A percentile compares a stretch with the other conserved stretches of the same genome.
Conservation (phyloP, 64 coral and sea anemone species). For the Montipora foliosa region DNA sequence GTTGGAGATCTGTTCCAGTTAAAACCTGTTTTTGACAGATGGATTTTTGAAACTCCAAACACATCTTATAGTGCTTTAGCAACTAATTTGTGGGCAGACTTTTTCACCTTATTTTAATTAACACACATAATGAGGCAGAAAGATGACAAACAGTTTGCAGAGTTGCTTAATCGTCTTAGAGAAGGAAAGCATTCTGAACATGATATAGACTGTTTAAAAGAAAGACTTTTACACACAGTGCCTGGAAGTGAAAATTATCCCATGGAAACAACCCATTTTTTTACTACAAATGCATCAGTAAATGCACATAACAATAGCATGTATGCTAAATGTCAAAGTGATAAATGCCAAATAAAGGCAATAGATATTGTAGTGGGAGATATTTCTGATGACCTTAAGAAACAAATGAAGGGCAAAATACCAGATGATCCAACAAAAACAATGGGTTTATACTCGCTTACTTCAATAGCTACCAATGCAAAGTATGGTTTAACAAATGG, state of each 20-base stretch:
- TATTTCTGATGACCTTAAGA: slow-evolving; percentile 15
- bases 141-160: slow-evolving; percentile 57
- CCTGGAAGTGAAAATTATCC: not conserved
- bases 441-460: slow-evolving; percentile 53
- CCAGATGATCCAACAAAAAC: slow-evolving; percentile 55
- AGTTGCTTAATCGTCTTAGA: slow-evolving; percentile 62
- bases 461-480: not conserved
- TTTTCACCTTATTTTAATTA: slow-evolving; percentile 18
- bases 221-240: not conserved
- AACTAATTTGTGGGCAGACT: slow-evolving; percentile 11
- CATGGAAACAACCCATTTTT: not conserved
- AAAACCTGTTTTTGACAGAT: slow-evolving; percentile 61
- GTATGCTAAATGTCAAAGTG: not conserved
- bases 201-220: not conserved
- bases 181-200: slow-evolving; percentile 63
- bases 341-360: slow-evolving; percentile 38
- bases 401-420: slow-evolving; percentile 17
- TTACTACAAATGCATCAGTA: not conserved
- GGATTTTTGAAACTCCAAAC: slow-evolving; percentile 45
- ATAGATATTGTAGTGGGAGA: slow-evolving; percentile 63
- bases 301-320: not conserved
- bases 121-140: slow-evolving; percentile 73
- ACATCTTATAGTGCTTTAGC: slow-evolving; percentile 16
- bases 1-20: slow-evolving; percentile 50
- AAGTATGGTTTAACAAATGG: too few relatives aligned